A percentile compares a stretch with the other conserved stretches of the same genome.
Conservation (phyloP, 2,113 vertebrate species). For the Proterorhinus semilunaris region DNA sequence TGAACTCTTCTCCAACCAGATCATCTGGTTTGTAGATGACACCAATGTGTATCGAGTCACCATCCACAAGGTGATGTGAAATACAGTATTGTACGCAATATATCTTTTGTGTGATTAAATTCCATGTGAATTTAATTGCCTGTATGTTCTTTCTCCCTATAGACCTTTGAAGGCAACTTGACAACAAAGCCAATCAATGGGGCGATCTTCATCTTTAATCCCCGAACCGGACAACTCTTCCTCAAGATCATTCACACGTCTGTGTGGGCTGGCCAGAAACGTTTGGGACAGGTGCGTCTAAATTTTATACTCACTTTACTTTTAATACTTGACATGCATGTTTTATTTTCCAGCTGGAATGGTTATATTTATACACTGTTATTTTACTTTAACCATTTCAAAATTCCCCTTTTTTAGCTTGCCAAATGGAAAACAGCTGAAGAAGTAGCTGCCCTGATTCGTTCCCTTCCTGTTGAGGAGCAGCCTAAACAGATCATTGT, state of each 20-base stretch:
- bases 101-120: background rate
- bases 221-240: constrained; percentile 97
- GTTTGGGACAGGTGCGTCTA: constrained; percentile 89
- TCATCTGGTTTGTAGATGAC: constrained; percentile 99
- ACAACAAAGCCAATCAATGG: constrained; percentile 99
- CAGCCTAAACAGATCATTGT: constrained; percentile 99
- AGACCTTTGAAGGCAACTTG: constrained; percentile 99
- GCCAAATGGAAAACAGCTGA: constrained; percentile 99
- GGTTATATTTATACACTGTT: no score
- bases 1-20: constrained; percentile 99
- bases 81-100: background rate
- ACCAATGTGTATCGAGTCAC: constrained; percentile 98
- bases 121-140: background rate
- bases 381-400: background rate
- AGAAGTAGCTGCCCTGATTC: constrained; percentile 96
- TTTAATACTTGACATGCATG: no score
- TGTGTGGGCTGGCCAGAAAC: constrained; percentile 99
- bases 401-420: constrained; percentile 73
- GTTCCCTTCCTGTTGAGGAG: constrained; percentile 96
- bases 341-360: no score
- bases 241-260: constrained; percentile 99
- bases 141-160: background rate
- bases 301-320: background rate
- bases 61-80: constrained; percentile 88
- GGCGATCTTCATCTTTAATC: constrained; percentile 99